Base-by-base conservation (phyloP, 2,888 invertebrate species). In the Noctua pronuba region DNA sequence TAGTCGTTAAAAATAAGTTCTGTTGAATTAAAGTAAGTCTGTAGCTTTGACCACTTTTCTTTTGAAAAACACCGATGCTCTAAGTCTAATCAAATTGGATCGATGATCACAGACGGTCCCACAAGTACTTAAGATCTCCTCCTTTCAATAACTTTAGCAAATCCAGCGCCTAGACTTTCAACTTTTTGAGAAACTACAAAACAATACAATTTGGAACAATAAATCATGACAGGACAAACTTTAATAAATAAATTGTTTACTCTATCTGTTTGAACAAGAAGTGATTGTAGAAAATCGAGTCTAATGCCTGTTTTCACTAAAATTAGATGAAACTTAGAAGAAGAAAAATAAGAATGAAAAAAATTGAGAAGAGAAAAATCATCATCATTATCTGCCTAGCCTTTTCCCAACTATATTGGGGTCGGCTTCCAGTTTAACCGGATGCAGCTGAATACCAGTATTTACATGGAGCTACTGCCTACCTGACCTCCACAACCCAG, bases 161-260 rank as follows among this genome's bases (percentile, higher is more conserved):
- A 64, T 38, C 28, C 11, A 44, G 24, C 8, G 16, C 18, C 13
- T 7, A 52, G 52, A 44, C 24, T 62, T 44, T 28, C n/a, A 13
- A 13, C 60, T 35, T 41, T 38, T n/a, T n/a, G 16, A 41, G 16
- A 62, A 35, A 74, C 44, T 2, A 67, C 7, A 62, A 11, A 71
- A 64, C 44, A 71, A 71, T 52, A 52, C 28, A 49, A 79, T 70
- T 31, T 31, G 31, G 18, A 65, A 64, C 58, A 24, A n/a, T 6
- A 52, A 76, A 70, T 71, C 49, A 68, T 74, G 52, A 73, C 49
- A 49, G 58, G 66, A 64, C 74, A 73, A 79, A 85, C 31, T 76
- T 65, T 64, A 75, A 69, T 24, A 49, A 69, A 79, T 79, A 70
- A 85, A 74, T 79, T 55, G 65, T 74, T 74, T 35, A 28, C 38